Evolutionary conservation across 37 sponge, comb jelly and placozoan species (phyloP).

Genomic region (Aplysina aerophoba): DNA sequence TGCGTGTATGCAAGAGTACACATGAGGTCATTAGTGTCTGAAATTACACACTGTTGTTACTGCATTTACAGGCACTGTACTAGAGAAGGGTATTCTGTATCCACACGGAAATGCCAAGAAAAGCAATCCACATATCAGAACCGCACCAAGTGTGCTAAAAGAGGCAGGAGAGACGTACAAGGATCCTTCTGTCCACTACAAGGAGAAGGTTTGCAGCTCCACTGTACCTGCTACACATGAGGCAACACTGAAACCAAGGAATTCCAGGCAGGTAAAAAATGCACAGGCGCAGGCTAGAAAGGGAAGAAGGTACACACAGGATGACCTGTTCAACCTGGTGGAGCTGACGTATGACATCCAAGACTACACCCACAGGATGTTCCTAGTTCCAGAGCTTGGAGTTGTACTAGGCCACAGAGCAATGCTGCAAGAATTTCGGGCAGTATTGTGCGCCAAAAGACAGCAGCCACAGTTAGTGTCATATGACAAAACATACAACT

Average conservation of each 20-base stretch:
- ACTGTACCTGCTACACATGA: slow-evolving; percentile 1
- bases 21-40: too few relatives aligned
- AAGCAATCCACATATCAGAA: not conserved
- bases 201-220: not conserved
- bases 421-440: not conserved
- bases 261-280: not conserved
- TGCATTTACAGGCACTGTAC: slow-evolving; percentile 15
- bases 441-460: not conserved
- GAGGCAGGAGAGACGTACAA: not conserved
- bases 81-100: not conserved
- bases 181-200: slow-evolving; percentile 10
- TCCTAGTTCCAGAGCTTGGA: slow-evolving; percentile 11
- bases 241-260: slow-evolving; percentile 7
- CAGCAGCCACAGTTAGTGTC: not conserved
- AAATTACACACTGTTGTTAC: too few relatives aligned
- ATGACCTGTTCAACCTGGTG: slow-evolving; percentile 12
- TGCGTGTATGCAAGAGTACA: too few relatives aligned
- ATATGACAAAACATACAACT: slow-evolving; percentile 7
- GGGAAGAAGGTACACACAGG: not conserved
- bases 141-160: slow-evolving; percentile 15
- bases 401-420: slow-evolving; percentile 13
- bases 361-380: slow-evolving; percentile 5
- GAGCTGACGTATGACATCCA: not conserved
- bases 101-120: not conserved
- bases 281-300: slow-evolving; percentile 1